These are phyloP conservation scores for Pyrocoelia pectoralis DNA, from an alignment of 2,888 invertebrate species.

Conservation along the genomic window DNA sequence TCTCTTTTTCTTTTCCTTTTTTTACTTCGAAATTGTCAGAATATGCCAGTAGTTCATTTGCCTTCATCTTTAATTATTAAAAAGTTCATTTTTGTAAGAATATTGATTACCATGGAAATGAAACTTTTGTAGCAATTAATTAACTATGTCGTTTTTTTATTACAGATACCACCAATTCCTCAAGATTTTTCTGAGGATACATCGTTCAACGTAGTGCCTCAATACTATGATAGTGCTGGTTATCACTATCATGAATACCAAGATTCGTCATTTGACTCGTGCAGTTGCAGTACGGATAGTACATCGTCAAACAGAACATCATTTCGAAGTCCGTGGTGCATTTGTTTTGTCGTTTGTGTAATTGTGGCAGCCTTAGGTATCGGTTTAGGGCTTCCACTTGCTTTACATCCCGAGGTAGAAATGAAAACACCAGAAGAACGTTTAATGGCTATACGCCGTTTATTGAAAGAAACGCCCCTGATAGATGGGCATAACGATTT, in stretches of 20 bases:
- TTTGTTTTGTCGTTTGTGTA: slow-evolving; percentile 67
- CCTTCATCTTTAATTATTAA: too few species aligned
- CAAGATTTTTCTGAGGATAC: slow-evolving; percentile 54
- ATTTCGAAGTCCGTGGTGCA: slow-evolving; percentile 61
- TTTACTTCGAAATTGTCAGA: too few species aligned
- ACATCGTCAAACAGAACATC: slow-evolving; percentile 65
- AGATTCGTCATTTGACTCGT: slow-evolving; percentile 51
- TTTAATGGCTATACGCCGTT: slow-evolving; percentile 64
- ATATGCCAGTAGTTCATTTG: too few species aligned
- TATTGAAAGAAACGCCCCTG: slow-evolving; percentile 74
- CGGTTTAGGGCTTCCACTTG: slow-evolving; percentile 68
- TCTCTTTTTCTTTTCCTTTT: too few species aligned
- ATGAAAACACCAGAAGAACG: slow-evolving; percentile 63
- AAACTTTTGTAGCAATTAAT: too few species aligned
- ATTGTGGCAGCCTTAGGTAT: slow-evolving; percentile 67
- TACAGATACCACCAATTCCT: slow-evolving; percentile 54
- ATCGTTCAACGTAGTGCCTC: slow-evolving; percentile 52
- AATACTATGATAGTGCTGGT: slow-evolving; percentile 49
- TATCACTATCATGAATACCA: slow-evolving; percentile 46
- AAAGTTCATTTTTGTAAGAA: too few species aligned
- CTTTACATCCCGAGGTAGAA: slow-evolving; percentile 49
- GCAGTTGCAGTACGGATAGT: slow-evolving; percentile 61
- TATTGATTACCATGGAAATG: too few species aligned
- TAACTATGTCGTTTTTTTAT: slow-evolving; percentile 19
- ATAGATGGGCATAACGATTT: slow-evolving; percentile 87